Evolutionary conservation across 2,797 vertebrate species (phyloP).

Genomic region (Anguilla marmorata): DNA sequence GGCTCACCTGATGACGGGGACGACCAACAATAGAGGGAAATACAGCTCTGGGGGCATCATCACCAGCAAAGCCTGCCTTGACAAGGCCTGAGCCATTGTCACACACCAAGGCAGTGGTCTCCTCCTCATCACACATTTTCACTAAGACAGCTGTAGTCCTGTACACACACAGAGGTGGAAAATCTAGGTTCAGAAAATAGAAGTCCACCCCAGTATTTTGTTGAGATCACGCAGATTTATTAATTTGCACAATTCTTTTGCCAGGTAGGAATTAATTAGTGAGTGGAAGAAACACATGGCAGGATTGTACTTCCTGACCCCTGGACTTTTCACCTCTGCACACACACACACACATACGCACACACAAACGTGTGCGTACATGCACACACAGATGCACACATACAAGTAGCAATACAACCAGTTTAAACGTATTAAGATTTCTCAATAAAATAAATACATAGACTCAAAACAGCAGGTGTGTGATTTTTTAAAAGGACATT

Average conservation of each 20-base stretch:
- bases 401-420: not conserved
- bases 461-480: not conserved
- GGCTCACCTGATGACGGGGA: constrained; percentile 80
- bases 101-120: constrained; percentile 80
- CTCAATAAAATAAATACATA: not conserved
- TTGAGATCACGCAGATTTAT: not conserved
- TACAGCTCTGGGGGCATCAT: constrained; percentile 82
- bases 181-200: too few relatives aligned
- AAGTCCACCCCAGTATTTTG: too few relatives aligned
- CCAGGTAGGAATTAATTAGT: too few relatives aligned
- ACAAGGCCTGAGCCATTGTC: constrained; percentile 86
- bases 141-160: constrained; percentile 41
- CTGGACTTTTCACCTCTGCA: constrained; percentile 3
- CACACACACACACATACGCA: not conserved
- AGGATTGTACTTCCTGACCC: too few relatives aligned
- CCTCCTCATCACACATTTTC: constrained; percentile 84
- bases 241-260: not conserved
- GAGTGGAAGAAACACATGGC: too few relatives aligned
- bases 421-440: not conserved
- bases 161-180: not conserved
- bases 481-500: not conserved
- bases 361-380: not conserved
- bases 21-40: constrained; percentile 86
- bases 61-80: constrained; percentile 84
- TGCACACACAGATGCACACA: too few relatives aligned